Conservation (phyloP, 23 tunicate species). For the Halocynthia aurantium region DNA sequence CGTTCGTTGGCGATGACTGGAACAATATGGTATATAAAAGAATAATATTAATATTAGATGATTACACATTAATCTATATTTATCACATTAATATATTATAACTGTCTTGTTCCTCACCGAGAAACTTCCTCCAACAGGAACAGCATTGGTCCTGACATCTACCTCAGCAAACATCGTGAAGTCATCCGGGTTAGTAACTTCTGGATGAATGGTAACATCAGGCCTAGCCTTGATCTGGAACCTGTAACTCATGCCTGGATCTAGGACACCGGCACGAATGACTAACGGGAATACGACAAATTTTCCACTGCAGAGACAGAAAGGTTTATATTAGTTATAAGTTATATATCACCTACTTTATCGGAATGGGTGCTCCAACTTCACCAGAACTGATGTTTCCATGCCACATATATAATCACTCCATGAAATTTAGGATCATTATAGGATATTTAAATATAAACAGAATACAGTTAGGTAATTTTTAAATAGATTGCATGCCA, state of each 20-base stretch:
- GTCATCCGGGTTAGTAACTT: not conserved
- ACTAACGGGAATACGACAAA: not conserved
- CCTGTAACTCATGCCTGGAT: constrained; percentile 18
- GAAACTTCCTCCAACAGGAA: constrained; percentile 31
- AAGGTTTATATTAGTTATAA: no score
- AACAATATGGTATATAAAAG: not conserved
- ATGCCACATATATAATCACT: no score
- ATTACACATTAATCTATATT: not conserved
- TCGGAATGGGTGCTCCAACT: no score
- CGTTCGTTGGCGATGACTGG: constrained; percentile 27
- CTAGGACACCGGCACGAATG: constrained; percentile 13
- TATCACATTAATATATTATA: no score
- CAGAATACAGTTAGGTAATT: no score
- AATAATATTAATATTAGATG: not conserved
- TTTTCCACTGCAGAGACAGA: no score
- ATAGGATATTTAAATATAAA: no score
- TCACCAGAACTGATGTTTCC: no score
- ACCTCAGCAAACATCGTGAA: constrained; percentile 8
- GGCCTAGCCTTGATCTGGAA: constrained; percentile 6
- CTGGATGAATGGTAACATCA: constrained; percentile 11
- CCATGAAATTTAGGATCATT: no score
- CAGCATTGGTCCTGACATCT: not conserved
- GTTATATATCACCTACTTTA: no score
- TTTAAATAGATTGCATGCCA: no score
- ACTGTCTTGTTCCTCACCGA: constrained; percentile 6